Percentiles rank a stretch among this genome's conserved stretches.
Conservation (phyloP, 2,888 invertebrate species). For the Anticlea derivata region DNA sequence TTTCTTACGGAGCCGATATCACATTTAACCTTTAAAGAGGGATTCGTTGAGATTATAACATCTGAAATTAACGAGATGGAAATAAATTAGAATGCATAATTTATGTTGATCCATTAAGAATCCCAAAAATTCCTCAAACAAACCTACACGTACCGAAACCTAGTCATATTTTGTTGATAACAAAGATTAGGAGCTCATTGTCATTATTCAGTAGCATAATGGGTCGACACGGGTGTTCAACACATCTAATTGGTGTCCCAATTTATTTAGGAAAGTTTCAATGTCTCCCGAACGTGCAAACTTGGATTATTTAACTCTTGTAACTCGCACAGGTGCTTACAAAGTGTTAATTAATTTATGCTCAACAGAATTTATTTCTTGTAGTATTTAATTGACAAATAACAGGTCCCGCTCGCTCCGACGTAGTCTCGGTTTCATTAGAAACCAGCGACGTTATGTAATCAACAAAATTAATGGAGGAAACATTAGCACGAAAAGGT, state of each 20-base stretch:
- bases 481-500: constrained; percentile 44
- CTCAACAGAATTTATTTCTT: constrained; percentile 56
- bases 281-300: constrained; percentile 51
- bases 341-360: constrained; percentile 68
- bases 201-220: constrained; percentile 35
- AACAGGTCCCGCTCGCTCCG: constrained; percentile 43
- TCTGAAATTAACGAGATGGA: not conserved
- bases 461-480: constrained; percentile 61
- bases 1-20: not conserved
- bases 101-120: constrained; percentile 7
- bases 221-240: constrained; percentile 35
- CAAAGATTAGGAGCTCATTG: constrained; percentile 32
- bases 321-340: constrained; percentile 60
- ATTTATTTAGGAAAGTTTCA: constrained; percentile 57
- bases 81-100: constrained; percentile 7
- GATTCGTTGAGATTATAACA: not conserved
- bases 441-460: constrained; percentile 51
- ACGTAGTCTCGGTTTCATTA: constrained; percentile 53
- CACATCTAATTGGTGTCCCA: constrained; percentile 50
- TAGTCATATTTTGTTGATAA: constrained; percentile 25
- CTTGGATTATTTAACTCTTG: constrained; percentile 59
- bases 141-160: constrained; percentile 5
- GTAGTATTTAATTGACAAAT: constrained; percentile 62
- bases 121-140: constrained; percentile 9
- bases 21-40: not conserved